phyloP scores from a whole-genome alignment of 1,140 invertebrate genomes.

The Achroia grisella region DNA sequence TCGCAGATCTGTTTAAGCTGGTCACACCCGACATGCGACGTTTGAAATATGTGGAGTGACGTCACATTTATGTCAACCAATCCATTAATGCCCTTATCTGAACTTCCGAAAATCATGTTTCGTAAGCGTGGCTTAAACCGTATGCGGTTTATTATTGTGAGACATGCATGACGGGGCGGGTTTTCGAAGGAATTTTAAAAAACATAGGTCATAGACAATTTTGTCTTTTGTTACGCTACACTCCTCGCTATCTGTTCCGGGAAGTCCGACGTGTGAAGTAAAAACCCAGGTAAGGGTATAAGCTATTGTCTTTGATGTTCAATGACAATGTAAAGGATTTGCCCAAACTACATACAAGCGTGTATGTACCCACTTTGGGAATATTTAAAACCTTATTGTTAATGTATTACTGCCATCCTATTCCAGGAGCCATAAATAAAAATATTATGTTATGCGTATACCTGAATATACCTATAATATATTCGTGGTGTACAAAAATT shows the following conservation, averaged over 20 bases:
- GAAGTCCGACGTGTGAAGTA: constrained; percentile 7
- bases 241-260: background rate
- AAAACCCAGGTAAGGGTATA: constrained; percentile 9
- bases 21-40: constrained; percentile 44
- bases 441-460: no score
- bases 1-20: constrained; percentile 22
- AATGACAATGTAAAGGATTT: no score
- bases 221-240: constrained; percentile 1
- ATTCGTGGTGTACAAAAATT: no score
- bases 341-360: no score
- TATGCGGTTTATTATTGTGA: constrained; percentile 48
- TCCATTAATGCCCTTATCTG: constrained; percentile 70
- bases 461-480: no score
- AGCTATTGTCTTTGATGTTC: constrained; percentile 5
- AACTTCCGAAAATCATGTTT: constrained; percentile 65
- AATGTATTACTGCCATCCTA: no score
- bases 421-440: no score
- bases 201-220: constrained; percentile 11
- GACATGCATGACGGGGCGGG: constrained; percentile 31
- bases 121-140: constrained; percentile 30
- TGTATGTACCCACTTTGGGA: no score
- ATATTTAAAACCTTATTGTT: no score
- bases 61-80: constrained; percentile 71
- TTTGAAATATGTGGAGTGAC: constrained; percentile 68
- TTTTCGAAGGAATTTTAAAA: constrained; percentile 16